These are phyloP conservation scores for Anser cygnoides DNA, from an alignment of 2,113 vertebrate genomes.

Conservation along the genomic window DNA sequence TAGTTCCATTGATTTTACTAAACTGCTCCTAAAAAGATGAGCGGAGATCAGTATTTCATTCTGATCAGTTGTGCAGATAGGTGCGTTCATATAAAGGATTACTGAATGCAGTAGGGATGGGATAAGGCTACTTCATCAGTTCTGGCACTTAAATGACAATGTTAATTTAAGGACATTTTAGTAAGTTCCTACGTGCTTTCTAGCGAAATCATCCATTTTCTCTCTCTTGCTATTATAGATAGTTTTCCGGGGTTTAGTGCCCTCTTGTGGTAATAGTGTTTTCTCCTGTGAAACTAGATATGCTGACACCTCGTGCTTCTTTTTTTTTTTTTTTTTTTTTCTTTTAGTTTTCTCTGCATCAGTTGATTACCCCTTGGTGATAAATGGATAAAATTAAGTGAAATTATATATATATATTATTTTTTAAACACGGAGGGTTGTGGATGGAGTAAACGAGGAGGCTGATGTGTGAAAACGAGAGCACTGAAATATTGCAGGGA, in stretches of 20 bases:
- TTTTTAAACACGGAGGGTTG: neutral
- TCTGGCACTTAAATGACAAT: neutral
- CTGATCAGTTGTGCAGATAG: neutral
- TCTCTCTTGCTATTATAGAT: neutral
- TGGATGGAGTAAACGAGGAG: neutral
- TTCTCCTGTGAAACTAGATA: neutral
- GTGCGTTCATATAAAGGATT: neutral
- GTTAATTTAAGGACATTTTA: neutral
- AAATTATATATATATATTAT: neutral
- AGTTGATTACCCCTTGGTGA: neutral
- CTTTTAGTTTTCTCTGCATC: neutral
- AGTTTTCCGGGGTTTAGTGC: neutral
- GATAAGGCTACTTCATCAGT: neutral
- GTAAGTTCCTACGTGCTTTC: neutral
- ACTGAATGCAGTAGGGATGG: neutral
- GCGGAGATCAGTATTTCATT: neutral
- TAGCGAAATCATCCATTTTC: neutral
- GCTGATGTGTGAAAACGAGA: neutral
- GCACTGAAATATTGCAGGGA: neutral
- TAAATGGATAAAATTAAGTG: neutral
- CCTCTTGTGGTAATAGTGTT: neutral
- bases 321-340: neutral
- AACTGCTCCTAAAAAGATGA: neutral
- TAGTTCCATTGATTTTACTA: neutral
- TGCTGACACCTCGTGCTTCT: neutral